phyloP scores from a whole-genome alignment of 2,888 invertebrate species.

The Mimachlamys varia region DNA sequence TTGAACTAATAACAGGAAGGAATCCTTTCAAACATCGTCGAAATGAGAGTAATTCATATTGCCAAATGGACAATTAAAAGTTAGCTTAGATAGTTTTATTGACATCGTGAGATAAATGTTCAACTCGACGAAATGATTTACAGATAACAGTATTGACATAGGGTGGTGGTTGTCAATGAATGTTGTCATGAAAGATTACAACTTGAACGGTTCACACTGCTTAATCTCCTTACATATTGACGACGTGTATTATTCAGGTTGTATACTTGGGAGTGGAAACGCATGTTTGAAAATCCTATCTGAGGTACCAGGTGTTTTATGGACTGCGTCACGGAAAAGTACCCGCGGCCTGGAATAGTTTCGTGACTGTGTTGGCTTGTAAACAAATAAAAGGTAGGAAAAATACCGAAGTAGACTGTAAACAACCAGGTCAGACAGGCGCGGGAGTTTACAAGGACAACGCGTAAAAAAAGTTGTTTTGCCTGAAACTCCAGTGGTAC shows the following conservation, averaged over 20 bases:
- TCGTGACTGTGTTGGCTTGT: background rate
- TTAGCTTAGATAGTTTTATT: background rate
- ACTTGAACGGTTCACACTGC: background rate
- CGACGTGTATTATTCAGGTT: background rate
- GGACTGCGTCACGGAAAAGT: background rate
- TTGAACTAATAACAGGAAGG: no score
- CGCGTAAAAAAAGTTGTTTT: no score
- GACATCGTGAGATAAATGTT: background rate
- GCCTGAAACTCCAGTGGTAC: no score
- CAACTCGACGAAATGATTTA: background rate
- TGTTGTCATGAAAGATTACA: background rate
- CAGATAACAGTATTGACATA: background rate
- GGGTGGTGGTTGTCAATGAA: background rate
- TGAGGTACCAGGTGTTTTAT: background rate
- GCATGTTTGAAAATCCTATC: background rate
- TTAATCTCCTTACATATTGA: background rate
- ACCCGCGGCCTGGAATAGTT: background rate
- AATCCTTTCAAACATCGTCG: no score
- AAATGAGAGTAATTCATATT: no score
- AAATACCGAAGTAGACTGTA: background rate
- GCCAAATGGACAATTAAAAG: background rate
- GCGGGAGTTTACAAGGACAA: background rate
- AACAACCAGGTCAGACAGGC: background rate
- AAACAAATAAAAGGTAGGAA: conserved; percentile 1
- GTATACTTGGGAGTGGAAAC: background rate